These are phyloP conservation scores for Entomyzon cyanotis DNA, from an alignment of 2,113 vertebrate genomes.

Conservation along the genomic window DNA sequence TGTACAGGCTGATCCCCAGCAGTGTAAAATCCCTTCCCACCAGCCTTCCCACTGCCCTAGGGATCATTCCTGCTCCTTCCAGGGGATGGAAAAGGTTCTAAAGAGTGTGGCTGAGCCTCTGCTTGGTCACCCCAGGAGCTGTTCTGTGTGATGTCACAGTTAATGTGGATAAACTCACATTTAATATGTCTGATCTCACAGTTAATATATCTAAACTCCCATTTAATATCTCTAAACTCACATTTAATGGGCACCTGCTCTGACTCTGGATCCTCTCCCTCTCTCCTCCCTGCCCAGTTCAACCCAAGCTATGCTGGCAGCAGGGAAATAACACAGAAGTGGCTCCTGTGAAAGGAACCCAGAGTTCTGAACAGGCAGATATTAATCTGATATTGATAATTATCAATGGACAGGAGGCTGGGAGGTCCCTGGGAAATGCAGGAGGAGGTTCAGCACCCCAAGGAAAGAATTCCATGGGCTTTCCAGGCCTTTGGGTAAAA, in stretches of 20 bases:
- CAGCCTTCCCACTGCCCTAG: neutral
- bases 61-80: fast-evolving
- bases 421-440: neutral
- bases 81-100: fast-evolving
- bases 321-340: neutral
- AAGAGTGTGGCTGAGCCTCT: neutral
- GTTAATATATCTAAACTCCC: too few relatives aligned
- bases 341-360: neutral
- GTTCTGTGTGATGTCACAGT: neutral
- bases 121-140: neutral
- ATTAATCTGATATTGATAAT: conserved; percentile 23
- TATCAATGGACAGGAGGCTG: neutral
- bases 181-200: too few relatives aligned
- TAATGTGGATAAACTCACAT: neutral
- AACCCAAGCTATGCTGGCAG: neutral
- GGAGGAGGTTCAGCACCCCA: neutral
- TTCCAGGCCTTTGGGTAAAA: neutral
- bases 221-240: too few relatives aligned
- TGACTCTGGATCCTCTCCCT: neutral
- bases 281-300: conserved; percentile 3
- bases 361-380: neutral
- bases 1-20: neutral
- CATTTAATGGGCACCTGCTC: neutral
- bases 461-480: neutral
- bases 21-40: neutral